phyloP scores from a whole-genome alignment of 1,140 invertebrate genomes.

The Spodoptera litura region DNA sequence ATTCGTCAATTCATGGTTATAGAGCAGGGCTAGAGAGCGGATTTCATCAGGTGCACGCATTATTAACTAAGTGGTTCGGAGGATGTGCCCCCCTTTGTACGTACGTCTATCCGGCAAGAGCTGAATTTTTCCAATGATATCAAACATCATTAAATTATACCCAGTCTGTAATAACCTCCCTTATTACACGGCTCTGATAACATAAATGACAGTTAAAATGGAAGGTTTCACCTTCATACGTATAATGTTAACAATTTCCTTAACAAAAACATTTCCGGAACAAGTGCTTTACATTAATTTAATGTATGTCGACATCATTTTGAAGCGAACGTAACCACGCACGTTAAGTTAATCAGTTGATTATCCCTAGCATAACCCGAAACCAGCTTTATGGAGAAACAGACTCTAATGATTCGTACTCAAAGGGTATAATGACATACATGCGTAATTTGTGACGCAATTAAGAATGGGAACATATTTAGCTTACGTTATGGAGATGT shows the following conservation, averaged over 20 bases:
- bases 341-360: slow-evolving; percentile 27
- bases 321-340: slow-evolving; percentile 28
- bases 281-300: slow-evolving; percentile 31
- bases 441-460: slow-evolving; percentile 21
- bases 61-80: too few species aligned
- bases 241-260: slow-evolving; percentile 7
- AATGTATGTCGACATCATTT: slow-evolving; percentile 7
- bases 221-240: neutral
- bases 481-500: slow-evolving; percentile 3
- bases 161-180: too few species aligned
- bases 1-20: too few species aligned
- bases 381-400: slow-evolving; percentile 10
- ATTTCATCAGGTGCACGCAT: too few species aligned
- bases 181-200: neutral
- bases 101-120: too few species aligned
- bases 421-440: slow-evolving; percentile 24
- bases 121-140: too few species aligned
- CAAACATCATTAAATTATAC: too few species aligned
- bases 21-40: too few species aligned
- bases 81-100: too few species aligned
- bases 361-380: neutral
- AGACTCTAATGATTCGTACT: neutral
- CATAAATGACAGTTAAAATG: neutral
- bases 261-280: slow-evolving; percentile 21
- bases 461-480: slow-evolving; percentile 2